A percentile compares a stretch with the other conserved stretches of the same genome.
phyloP scores from a whole-genome alignment of 2,888 invertebrate species.

The Eupithecia dodoneata region DNA sequence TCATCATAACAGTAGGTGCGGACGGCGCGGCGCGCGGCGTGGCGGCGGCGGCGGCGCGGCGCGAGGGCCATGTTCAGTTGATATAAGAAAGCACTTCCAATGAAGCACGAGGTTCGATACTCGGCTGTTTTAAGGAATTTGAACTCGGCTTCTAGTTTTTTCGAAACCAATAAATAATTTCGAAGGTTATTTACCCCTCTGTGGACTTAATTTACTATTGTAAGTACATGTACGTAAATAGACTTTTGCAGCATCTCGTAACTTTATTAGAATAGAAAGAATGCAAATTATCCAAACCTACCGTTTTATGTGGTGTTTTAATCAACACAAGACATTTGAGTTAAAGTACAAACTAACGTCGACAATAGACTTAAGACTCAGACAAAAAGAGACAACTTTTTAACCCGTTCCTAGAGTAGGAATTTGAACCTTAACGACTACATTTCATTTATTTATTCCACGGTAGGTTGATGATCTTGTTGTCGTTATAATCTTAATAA shows the following conservation, averaged over 20 bases:
- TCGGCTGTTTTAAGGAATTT: too few relatives aligned
- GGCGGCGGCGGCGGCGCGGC: too few relatives aligned
- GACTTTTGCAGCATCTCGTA: too few relatives aligned
- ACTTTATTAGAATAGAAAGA: background rate
- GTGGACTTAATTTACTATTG: too few relatives aligned
- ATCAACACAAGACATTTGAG: constrained; percentile 5
- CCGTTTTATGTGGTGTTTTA: background rate
- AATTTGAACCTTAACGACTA: background rate
- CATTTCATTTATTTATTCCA: too few relatives aligned
- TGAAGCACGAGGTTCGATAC: background rate
- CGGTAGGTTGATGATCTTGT: too few relatives aligned
- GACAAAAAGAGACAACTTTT: constrained; percentile 5
- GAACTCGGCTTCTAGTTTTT: too few relatives aligned
- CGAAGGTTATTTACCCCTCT: too few relatives aligned
- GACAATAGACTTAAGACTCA: constrained; percentile 7
- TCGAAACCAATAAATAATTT: too few relatives aligned
- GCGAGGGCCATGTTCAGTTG: background rate
- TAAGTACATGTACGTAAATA: too few relatives aligned
- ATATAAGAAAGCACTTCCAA: background rate
- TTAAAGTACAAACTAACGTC: constrained; percentile 8
- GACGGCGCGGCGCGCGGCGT: too few relatives aligned
- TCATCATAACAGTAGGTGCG: background rate
- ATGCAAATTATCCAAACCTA: background rate
- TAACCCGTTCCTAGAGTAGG: constrained; percentile 11
- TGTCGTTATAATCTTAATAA: too few relatives aligned